phyloP scores from a whole-genome alignment of 2,888 invertebrate genomes.

The Anodontia alba region DNA sequence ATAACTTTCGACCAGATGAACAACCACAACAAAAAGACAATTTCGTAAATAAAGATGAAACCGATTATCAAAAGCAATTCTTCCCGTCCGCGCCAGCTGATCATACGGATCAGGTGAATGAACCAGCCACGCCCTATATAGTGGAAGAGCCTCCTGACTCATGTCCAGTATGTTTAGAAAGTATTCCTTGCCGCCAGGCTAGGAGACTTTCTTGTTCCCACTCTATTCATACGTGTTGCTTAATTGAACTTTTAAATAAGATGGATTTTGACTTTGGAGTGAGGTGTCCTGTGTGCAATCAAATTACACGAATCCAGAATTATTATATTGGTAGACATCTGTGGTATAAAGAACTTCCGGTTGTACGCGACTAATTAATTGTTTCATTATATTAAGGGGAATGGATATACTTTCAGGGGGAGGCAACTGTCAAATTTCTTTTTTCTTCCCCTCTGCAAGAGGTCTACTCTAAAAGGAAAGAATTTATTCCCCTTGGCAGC shows the following conservation, averaged over 20 bases:
- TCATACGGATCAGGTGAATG: background rate
- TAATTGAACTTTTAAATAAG: slow-evolving; percentile 11
- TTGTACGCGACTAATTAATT: background rate
- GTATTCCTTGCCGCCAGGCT: slow-evolving; percentile 14
- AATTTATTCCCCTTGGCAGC: no score
- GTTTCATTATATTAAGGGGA: no score
- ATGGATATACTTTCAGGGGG: no score
- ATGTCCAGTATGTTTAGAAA: slow-evolving; percentile 29
- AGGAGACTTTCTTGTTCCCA: slow-evolving; percentile 17
- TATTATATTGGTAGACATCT: slow-evolving; percentile 20
- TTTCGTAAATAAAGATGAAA: background rate
- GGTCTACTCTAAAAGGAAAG: no score
- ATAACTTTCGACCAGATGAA: background rate
- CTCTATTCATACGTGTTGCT: slow-evolving; percentile 21
- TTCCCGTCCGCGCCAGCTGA: background rate
- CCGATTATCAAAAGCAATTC: background rate
- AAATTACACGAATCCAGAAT: slow-evolving; percentile 8
- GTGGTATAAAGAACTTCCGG: slow-evolving; percentile 25
- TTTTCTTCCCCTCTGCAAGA: no score
- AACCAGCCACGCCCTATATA: background rate
- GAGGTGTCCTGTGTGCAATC: slow-evolving; percentile 25
- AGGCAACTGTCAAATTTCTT: no score
- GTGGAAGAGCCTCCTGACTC: slow-evolving; percentile 16
- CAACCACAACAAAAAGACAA: background rate
- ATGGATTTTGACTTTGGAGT: slow-evolving; percentile 26